Evolutionary conservation across 2,888 invertebrate species (phyloP).

Genomic region (Tipula lateralis): DNA sequence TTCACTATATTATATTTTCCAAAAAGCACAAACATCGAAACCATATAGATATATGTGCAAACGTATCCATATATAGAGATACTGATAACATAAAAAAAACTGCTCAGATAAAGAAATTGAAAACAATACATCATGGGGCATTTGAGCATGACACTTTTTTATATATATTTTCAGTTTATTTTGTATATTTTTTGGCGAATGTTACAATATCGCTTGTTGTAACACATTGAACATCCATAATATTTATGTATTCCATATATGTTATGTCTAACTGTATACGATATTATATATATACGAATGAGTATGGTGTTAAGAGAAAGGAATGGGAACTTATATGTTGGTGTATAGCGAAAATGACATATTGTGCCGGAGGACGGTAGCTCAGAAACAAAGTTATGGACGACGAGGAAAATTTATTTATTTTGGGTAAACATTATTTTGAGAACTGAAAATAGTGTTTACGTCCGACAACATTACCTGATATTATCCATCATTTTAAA

Average conservation of each 20-base stretch:
- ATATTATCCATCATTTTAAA: neutral
- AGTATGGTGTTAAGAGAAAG: neutral
- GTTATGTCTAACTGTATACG: constrained; percentile 24
- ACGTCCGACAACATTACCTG: neutral
- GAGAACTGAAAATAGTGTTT: neutral
- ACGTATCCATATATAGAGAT: neutral
- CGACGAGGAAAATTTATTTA: neutral
- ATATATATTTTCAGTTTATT: constrained; percentile 12
- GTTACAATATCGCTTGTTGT: constrained; percentile 31
- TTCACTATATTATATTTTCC: neutral
- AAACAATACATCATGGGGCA: constrained; percentile 37
- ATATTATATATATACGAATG: neutral
- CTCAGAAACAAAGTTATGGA: neutral
- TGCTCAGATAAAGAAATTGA: constrained; percentile 36
- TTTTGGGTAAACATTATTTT: neutral
- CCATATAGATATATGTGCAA: neutral
- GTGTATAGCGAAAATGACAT: neutral
- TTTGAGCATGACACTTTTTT: constrained; percentile 37
- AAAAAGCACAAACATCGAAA: neutral
- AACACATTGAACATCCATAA: constrained; percentile 30
- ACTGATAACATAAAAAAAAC: constrained; percentile 20
- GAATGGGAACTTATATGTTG: neutral
- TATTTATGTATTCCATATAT: neutral
- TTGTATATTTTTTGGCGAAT: constrained; percentile 34
- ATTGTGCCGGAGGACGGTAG: neutral